Base-by-base conservation (phyloP, 2,113 vertebrate genomes). In the Stegostoma tigrinum region DNA sequence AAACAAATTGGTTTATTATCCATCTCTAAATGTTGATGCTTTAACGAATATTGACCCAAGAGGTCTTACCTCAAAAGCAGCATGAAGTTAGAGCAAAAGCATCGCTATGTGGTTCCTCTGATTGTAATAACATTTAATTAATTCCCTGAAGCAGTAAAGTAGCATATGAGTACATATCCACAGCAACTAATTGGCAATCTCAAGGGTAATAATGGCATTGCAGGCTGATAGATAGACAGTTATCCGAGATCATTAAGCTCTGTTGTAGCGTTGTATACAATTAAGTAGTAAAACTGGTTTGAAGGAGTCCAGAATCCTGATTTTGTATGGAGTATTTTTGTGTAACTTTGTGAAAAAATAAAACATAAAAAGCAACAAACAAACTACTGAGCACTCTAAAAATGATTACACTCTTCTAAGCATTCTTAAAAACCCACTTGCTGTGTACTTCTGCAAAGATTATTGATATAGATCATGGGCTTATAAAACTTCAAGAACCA, bases 221-320 rank as follows among this genome's bases (percentile, higher is more conserved):
- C 27, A 87, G 52, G 21, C 85, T 87, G 85, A 87, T 38, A 34
- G 89, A 42, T 30, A 66, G 34, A 34, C 55, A 38, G 89, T 2
- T 91, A 66, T 66, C 61, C 23, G 55, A 66, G 89, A 91, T 66
- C 34, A n/a, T 66, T 91, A 91, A 64, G 30, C 34, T 21, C 87
- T 34, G 17, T 38, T 66, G 34, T 66, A 66, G 5, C 34, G 23
- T n/a, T 17, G 61, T n/a, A 91, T 17, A 91, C 38, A 66, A 91
- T 91, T 91, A 91, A 91, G 87, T 34, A 61, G 52, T 38, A 61
- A 66, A 66, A 38, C 89, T 91, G 61, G 89, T 38, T 91, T 91
- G 89, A 91, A 19, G 34, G 34, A 66, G 86, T 34, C 24, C 48
- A 34, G 24, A 55, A 5, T 23, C 61, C 64, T 17, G 64, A 8